Evolutionary conservation across 2,797 vertebrate genomes (phyloP).

Genomic region (Myripristis jacobus): DNA sequence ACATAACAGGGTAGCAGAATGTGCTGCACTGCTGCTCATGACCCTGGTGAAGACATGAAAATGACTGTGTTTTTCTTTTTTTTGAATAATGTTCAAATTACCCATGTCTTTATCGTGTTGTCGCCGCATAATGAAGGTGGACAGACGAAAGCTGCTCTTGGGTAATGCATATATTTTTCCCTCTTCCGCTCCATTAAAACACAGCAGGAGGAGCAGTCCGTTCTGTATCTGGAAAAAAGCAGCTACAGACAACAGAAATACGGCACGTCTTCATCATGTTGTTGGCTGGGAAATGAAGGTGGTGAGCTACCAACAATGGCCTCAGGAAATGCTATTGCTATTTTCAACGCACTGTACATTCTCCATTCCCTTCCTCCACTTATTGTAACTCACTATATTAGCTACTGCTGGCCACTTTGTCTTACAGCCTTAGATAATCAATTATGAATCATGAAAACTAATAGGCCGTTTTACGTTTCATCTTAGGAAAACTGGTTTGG

Average conservation of each 20-base stretch:
- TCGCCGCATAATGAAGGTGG: background rate
- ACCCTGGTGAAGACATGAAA: background rate
- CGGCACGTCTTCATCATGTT: background rate
- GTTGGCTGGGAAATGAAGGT: background rate
- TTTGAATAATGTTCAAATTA: slow-evolving; percentile 1
- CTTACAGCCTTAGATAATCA: background rate
- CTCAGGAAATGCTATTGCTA: background rate
- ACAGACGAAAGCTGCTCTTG: background rate
- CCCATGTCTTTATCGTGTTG: background rate
- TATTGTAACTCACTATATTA: background rate
- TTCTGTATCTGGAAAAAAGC: background rate
- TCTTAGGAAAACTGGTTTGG: background rate
- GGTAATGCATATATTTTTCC: background rate
- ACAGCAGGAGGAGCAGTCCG: background rate
- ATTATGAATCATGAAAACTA: slow-evolving; percentile 22
- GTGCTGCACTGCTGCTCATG: background rate
- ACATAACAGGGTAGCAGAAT: slow-evolving; percentile 1
- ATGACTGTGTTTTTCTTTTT: background rate
- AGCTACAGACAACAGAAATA: background rate
- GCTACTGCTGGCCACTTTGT: background rate
- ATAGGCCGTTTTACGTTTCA: slow-evolving; percentile 8
- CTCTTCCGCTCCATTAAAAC: background rate
- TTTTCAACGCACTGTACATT: background rate
- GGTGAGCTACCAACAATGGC: background rate
- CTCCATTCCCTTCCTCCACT: background rate